Base-by-base conservation (phyloP, 2,113 vertebrate species). In the Solea senegalensis region DNA sequence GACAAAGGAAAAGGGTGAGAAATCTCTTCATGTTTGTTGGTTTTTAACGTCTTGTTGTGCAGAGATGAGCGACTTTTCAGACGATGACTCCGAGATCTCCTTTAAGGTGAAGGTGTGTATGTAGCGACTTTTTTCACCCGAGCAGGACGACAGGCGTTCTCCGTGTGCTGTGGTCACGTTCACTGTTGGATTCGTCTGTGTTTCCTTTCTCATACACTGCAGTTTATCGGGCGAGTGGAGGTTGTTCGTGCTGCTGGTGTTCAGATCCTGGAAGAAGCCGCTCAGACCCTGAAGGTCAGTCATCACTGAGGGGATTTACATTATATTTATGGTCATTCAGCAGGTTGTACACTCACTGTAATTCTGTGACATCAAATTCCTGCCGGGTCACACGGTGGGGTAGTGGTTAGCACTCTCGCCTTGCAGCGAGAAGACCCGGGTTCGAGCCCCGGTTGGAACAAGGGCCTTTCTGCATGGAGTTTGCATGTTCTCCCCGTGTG, bases 181-280 rank as follows among this genome's bases (percentile, higher is more conserved):
- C 4, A 34, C 34, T 34, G 3, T 34, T 34, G 34, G 34, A 21
- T 34, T 34, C 34, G 2, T 6, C 34, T 34, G 34, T 34, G 34
- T 34, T 34, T 34, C 34, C 3, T 34, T 6, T 34, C 34, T 68
- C 7, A 14, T 9, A 49, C 1, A 45, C 46, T 72, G 5, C 12
- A 94, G 93, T 93, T 94, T 69, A 69, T 93, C 0, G 92, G 93
- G 7, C 87, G 92, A 21, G 68, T 92, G 0, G 84, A 92, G 71
- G 92, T 92, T 28, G 78, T 82, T 13, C 81, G 80, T 0, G 63
- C 88, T 0, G 66, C 82, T 6, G 93, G 93, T 54, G 62, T 90
- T 10, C 78, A 89, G 69, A 54, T 90, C 57, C 88, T 94, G 73
- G 81, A 81, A 2, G 91, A 94, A 49, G 91, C 92, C 0, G 59